Evolutionary conservation across 2,888 invertebrate species (phyloP).

Genomic region (Epinotia nisella): DNA sequence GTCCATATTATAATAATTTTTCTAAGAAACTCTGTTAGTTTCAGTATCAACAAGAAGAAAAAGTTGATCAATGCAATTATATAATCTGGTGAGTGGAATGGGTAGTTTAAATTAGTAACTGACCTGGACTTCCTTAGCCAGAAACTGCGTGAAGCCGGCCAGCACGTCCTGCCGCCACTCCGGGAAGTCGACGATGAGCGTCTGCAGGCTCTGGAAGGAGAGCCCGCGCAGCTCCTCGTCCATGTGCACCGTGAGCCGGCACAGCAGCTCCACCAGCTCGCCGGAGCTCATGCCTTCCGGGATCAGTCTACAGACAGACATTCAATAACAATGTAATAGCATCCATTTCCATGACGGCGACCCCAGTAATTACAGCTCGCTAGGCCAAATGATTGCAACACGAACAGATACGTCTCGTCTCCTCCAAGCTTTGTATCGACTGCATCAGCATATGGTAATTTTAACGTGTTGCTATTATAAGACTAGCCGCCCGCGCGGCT

Average conservation of each 20-base stretch:
- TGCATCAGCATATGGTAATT: too few relatives aligned
- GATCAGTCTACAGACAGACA: slow-evolving; percentile 87
- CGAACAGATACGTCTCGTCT: too few relatives aligned
- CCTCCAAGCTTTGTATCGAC: too few relatives aligned
- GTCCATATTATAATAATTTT: too few relatives aligned
- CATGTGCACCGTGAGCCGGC: slow-evolving; percentile 98
- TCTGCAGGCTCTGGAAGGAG: slow-evolving; percentile 97
- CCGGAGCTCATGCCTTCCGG: slow-evolving; percentile 98
- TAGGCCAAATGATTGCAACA: too few relatives aligned
- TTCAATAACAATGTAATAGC: neutral
- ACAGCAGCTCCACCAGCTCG: slow-evolving; percentile 97
- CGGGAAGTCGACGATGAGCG: slow-evolving; percentile 97
- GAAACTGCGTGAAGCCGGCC: slow-evolving; percentile 96
- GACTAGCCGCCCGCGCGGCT: too few relatives aligned
- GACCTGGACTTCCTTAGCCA: slow-evolving; percentile 94
- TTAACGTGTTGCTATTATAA: too few relatives aligned
- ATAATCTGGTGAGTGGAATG: neutral
- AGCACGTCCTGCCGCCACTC: slow-evolving; percentile 99
- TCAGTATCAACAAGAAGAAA: too few relatives aligned
- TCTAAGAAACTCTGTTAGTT: too few relatives aligned
- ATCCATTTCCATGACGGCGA: too few relatives aligned
- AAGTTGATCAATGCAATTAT: neutral
- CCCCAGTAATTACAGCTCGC: too few relatives aligned
- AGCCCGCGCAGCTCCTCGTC: slow-evolving; percentile 98
- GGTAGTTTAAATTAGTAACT: slow-evolving; percentile 12